A percentile compares a stretch with the other conserved stretches of the same genome.
Conservation (phyloP, 2,888 invertebrate genomes). For the Rhogogaster chlorosoma region DNA sequence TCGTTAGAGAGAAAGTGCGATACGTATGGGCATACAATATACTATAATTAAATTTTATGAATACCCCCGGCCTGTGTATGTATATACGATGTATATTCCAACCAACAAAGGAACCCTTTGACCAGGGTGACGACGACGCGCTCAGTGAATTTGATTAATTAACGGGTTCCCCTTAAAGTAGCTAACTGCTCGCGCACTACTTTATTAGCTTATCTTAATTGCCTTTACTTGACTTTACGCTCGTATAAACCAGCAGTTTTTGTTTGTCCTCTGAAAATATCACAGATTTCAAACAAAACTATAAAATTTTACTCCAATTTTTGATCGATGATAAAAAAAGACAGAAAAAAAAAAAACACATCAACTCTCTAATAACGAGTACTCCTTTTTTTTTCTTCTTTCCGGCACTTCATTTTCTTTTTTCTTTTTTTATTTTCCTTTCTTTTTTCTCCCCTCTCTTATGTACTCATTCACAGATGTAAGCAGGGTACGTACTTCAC, state of each 20-base stretch:
- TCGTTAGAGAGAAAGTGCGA: not conserved
- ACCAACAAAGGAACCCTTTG: constrained; percentile 44
- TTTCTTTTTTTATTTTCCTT: not conserved
- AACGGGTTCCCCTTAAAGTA: constrained; percentile 41
- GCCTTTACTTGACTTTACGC: not conserved
- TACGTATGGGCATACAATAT: not conserved
- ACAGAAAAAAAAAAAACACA: no score
- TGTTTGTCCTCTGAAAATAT: not conserved
- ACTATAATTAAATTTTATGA: constrained; percentile 9
- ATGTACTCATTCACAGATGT: not conserved
- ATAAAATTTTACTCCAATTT: not conserved
- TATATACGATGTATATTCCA: not conserved
- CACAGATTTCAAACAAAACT: not conserved
- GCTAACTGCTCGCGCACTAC: constrained; percentile 32
- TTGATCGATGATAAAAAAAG: not conserved
- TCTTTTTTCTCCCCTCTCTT: not conserved
- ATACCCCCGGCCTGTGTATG: not conserved
- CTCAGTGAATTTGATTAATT: constrained; percentile 45
- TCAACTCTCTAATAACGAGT: not conserved
- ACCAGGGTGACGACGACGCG: constrained; percentile 34
- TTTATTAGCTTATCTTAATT: constrained; percentile 46
- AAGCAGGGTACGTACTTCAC: not conserved
- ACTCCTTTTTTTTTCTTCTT: not conserved
- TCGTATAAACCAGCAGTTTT: not conserved
- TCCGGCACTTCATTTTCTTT: not conserved